phyloP scores from a whole-genome alignment of 2,888 invertebrate genomes.

The Lacanobia oleracea region DNA sequence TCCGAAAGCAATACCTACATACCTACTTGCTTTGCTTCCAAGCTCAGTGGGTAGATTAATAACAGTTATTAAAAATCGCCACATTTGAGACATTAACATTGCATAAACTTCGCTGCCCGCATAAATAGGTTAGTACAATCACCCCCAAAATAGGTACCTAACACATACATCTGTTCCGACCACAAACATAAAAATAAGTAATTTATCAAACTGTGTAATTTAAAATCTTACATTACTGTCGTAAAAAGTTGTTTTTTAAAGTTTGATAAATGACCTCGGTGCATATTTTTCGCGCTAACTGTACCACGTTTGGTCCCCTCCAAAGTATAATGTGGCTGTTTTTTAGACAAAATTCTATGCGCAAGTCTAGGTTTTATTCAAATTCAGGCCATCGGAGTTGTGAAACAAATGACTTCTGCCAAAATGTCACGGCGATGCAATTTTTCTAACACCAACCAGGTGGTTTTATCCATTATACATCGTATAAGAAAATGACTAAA shows the following conservation, averaged over 20 bases:
- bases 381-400: slow-evolving; percentile 73
- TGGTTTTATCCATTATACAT: slow-evolving; percentile 88
- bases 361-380: slow-evolving; percentile 84
- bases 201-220: slow-evolving; percentile 43
- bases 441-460: slow-evolving; percentile 86
- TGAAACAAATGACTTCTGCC: slow-evolving; percentile 85
- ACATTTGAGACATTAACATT: slow-evolving; percentile 75
- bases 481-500: slow-evolving; percentile 74
- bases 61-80: slow-evolving; percentile 71
- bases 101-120: slow-evolving; percentile 73
- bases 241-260: slow-evolving; percentile 63
- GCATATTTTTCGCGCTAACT: slow-evolving; percentile 66
- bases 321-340: slow-evolving; percentile 67
- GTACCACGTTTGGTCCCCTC: slow-evolving; percentile 56
- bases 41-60: slow-evolving; percentile 75
- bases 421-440: slow-evolving; percentile 85
- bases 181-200: slow-evolving; percentile 50
- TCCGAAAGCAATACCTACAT: slow-evolving; percentile 70
- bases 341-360: slow-evolving; percentile 68
- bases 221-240: slow-evolving; percentile 46
- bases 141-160: slow-evolving; percentile 49
- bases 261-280: slow-evolving; percentile 71
- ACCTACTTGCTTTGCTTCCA: no score
- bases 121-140: slow-evolving; percentile 77
- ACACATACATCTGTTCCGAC: slow-evolving; percentile 56